Percentiles rank a stretch among this genome's conserved stretches.
These are phyloP conservation scores for Knipowitschia caucasica DNA, from an alignment of 2,797 vertebrate genomes.

Conservation along the genomic window DNA sequence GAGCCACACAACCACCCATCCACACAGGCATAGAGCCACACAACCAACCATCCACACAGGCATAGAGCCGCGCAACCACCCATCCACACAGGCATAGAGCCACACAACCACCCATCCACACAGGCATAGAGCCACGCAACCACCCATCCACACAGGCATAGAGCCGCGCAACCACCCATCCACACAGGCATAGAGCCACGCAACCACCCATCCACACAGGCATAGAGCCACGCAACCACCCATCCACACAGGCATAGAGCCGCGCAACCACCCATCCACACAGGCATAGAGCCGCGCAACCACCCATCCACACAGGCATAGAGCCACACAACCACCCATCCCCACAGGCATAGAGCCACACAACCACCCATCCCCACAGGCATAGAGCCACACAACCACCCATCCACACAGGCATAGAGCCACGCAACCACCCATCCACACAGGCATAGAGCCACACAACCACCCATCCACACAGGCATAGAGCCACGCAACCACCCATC, in stretches of 20 bases:
- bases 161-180: conserved; percentile 40
- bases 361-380: conserved; percentile 44
- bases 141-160: too few relatives aligned
- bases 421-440: conserved; percentile 42
- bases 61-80: conserved; percentile 36
- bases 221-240: conserved; percentile 36
- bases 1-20: conserved; percentile 40
- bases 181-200: too few relatives aligned
- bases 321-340: conserved; percentile 40
- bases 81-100: too few relatives aligned
- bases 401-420: too few relatives aligned
- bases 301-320: too few relatives aligned
- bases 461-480: too few relatives aligned
- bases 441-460: conserved; percentile 33
- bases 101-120: conserved; percentile 42
- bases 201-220: conserved; percentile 44
- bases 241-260: too few relatives aligned
- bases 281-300: conserved; percentile 33
- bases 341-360: too few relatives aligned
- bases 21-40: too few relatives aligned
- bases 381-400: conserved; percentile 36
- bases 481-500: conserved; percentile 40
- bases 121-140: conserved; percentile 33
- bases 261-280: conserved; percentile 42
- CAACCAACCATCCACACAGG: conserved; percentile 44